Evolutionary conservation across 2,888 invertebrate genomes (phyloP).

Genomic region (Anodontia alba): DNA sequence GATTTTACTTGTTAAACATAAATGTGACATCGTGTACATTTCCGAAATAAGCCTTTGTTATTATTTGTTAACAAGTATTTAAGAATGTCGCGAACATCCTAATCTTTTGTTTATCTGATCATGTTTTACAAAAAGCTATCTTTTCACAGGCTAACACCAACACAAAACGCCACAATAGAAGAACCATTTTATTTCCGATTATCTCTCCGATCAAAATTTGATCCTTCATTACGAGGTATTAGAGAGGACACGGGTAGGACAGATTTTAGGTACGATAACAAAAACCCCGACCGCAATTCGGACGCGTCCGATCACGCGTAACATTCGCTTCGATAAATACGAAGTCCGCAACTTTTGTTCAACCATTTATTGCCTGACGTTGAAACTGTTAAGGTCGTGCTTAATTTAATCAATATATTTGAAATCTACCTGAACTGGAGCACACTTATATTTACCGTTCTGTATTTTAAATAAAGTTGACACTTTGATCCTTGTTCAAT

Average conservation of each 20-base stretch:
- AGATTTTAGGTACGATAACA: neutral
- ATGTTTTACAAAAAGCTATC: constrained; percentile 11
- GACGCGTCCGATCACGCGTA: neutral
- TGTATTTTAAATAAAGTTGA: neutral
- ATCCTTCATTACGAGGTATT: constrained; percentile 3
- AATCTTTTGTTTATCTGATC: constrained; percentile 16
- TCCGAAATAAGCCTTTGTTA: neutral
- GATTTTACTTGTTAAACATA: neutral
- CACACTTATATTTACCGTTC: constrained; percentile 1
- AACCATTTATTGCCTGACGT: neutral
- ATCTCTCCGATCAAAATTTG: neutral
- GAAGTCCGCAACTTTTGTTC: neutral
- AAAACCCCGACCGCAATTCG: neutral
- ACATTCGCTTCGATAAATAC: neutral
- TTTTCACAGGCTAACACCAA: constrained; percentile 7
- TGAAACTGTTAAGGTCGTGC: neutral
- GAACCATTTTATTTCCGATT: neutral
- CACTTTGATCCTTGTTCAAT: constrained; percentile 10
- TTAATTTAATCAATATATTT: neutral
- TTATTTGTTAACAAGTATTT: neutral
- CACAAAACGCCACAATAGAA: neutral
- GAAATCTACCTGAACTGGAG: neutral
- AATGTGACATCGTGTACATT: no score
- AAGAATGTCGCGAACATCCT: neutral
- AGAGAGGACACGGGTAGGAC: neutral